Conservation (phyloP, 2,888 invertebrate species). For the Monochamus alternatus region DNA sequence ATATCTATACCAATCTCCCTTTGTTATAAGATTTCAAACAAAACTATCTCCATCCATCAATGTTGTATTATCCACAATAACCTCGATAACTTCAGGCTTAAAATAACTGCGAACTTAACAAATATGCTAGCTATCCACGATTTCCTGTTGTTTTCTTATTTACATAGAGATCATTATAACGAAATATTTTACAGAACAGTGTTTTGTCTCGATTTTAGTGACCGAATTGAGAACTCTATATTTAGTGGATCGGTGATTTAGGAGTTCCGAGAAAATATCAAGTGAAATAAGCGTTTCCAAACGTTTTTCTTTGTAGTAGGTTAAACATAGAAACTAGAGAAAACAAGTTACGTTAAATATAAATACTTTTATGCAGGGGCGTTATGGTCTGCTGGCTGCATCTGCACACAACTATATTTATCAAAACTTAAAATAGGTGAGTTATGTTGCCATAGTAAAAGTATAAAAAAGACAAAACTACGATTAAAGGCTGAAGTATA, state of each 20-base stretch:
- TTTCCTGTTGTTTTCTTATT: conserved; percentile 1
- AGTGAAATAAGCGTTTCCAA: no score
- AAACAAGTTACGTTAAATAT: no score
- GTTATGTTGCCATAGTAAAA: no score
- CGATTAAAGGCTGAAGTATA: no score
- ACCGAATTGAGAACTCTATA: neutral
- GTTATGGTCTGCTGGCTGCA: no score
- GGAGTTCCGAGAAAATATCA: neutral
- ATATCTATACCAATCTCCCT: neutral
- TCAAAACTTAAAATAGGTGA: no score
- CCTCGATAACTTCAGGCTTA: neutral
- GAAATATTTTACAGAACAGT: neutral
- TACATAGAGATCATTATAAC: neutral
- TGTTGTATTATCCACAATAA: neutral
- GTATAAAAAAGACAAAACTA: no score
- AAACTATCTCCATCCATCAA: neutral
- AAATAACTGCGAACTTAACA: conserved; percentile 1
- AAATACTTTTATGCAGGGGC: no score
- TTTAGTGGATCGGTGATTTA: neutral
- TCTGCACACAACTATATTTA: no score
- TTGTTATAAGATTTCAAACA: neutral
- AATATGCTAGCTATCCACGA: neutral
- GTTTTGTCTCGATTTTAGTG: neutral
- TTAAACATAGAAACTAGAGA: neutral
- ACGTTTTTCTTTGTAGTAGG: neutral